Base-by-base conservation (phyloP, 2,888 invertebrate species). In the Perithous albicinctus region DNA sequence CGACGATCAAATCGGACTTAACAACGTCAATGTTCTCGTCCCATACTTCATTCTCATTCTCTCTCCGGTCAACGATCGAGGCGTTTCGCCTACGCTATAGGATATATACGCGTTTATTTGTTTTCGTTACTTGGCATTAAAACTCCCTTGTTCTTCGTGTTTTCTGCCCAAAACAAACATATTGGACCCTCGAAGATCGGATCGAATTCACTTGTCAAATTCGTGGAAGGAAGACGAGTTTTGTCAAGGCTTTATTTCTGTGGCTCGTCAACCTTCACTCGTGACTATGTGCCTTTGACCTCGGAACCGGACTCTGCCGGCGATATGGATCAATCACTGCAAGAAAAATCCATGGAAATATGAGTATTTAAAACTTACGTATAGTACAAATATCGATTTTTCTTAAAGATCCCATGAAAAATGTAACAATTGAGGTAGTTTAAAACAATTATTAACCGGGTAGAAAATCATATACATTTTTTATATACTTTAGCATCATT, bases 251-350 rank as follows among this genome's bases (percentile, higher is more conserved):
- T 82, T 61, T 72, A n/a, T 85, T 85, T 80, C 66, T 80, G 84
- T 83, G 73, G 70, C 74, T 86, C 85, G n/a, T 86, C 85, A 51
- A 84, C 84, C 10, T 48, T 15, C 51, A 20, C 66, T 43, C 41
- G 69, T 59, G 51, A 78, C 70, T 51, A 32, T 67, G 75, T 46
- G 78, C 87, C 86, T 81, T 85, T 86, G 76, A 86, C 83, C 78
- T 90, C 90, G 87, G 89, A 89, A 85, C 86, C 87, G 48, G 87
- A 70, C 87, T 89, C 91, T 87, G 88, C 87, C 80, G 86, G 86
- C 61, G 88, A 86, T 85, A 88, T 88, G 84, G 91, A 91, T 92
- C 92, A 92, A 86, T 92, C 92, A 84, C 92, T 92, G 76, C 4
- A 85, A 85, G 84, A 29, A 79, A 35, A 82, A 23, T 1, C n/a